phyloP scores from a whole-genome alignment of 2,113 vertebrate species.

The Nothobranchius furzeri region DNA sequence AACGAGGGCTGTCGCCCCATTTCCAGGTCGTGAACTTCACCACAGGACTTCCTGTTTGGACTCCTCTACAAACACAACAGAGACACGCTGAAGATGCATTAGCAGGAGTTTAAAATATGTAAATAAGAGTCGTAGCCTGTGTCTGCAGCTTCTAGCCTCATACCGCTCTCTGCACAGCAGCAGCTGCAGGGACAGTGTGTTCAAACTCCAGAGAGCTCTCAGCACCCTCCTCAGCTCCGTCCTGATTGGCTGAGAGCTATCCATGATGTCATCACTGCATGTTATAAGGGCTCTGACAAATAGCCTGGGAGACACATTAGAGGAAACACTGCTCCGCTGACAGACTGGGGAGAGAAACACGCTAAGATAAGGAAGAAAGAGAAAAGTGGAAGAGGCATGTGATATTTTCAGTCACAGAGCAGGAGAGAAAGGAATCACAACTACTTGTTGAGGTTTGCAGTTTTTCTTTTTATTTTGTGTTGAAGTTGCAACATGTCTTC shows the following conservation, averaged over 20 bases:
- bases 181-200: constrained; percentile 57
- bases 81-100: background rate
- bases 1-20: background rate
- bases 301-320: constrained; percentile 77
- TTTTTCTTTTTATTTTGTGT: constrained; percentile 30
- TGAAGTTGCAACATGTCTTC: constrained; percentile 10
- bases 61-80: background rate
- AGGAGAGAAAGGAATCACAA: constrained; percentile 58
- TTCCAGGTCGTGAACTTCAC: background rate
- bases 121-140: background rate
- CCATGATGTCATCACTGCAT: constrained; percentile 79
- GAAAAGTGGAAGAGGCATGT: constrained; percentile 38
- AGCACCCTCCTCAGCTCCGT: constrained; percentile 50
- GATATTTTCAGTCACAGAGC: constrained; percentile 52
- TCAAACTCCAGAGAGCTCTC: constrained; percentile 68
- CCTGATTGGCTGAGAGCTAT: constrained; percentile 75
- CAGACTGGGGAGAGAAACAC: constrained; percentile 48
- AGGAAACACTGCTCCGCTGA: constrained; percentile 63
- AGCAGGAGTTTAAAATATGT: background rate
- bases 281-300: constrained; percentile 81
- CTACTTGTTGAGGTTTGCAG: constrained; percentile 75
- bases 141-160: constrained; percentile 20
- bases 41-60: background rate
- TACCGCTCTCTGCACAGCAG: constrained; percentile 39
- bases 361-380: constrained; percentile 32